Conservation (phyloP, 2,888 invertebrate species). For the Cephalotes varians region DNA sequence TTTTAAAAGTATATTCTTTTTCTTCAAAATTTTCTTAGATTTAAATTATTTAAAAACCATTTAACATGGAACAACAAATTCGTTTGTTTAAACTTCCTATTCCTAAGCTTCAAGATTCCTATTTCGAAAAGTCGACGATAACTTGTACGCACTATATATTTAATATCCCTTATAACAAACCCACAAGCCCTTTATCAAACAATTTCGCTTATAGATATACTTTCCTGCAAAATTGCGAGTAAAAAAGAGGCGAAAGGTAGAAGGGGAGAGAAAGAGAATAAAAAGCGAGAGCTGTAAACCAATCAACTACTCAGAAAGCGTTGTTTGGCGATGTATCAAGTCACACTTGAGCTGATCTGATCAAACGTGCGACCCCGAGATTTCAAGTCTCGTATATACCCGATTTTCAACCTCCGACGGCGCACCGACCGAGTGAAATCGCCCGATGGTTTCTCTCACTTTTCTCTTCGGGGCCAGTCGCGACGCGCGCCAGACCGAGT, state of each 20-base stretch:
- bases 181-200: conserved; percentile 2
- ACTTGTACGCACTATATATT: conserved; percentile 7
- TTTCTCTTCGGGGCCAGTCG: not conserved
- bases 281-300: conserved; percentile 56
- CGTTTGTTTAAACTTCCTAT: conserved; percentile 17
- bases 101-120: not conserved
- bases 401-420: conserved; percentile 5
- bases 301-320: conserved; percentile 51
- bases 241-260: not conserved
- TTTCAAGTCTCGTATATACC: conserved; percentile 35
- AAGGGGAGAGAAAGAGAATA: conserved; percentile 4
- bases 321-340: conserved; percentile 48
- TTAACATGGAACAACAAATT: not conserved
- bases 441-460: conserved; percentile 16
- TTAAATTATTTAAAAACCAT: not conserved
- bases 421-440: not conserved
- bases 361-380: conserved; percentile 30
- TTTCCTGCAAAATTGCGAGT: not conserved
- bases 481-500: conserved; percentile 10
- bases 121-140: not conserved
- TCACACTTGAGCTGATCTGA: conserved; percentile 44
- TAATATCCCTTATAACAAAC: conserved; percentile 27
- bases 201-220: conserved; percentile 1
- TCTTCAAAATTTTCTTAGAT: not conserved
- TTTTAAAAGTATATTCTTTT: not conserved